Evolutionary conservation across 2,888 invertebrate genomes (phyloP).

Genomic region (Oithona nana): DNA sequence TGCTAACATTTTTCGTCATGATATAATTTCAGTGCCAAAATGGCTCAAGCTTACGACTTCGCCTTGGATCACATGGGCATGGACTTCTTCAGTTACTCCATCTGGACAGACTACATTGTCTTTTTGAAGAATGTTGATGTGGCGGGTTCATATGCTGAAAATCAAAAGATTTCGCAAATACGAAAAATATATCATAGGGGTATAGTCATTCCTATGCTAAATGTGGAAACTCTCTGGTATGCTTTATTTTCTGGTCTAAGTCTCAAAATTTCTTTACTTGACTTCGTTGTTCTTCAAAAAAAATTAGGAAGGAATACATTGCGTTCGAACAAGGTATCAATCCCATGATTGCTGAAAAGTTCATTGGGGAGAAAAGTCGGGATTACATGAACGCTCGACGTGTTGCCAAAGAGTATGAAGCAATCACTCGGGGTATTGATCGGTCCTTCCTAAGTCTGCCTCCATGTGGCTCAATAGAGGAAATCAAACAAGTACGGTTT

Average conservation of each 20-base stretch:
- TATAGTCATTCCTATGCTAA: constrained; percentile 86
- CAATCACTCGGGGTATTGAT: constrained; percentile 80
- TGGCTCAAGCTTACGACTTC: constrained; percentile 99
- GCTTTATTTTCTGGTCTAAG: not conserved
- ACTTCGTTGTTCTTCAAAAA: too few species aligned
- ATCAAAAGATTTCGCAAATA: constrained; percentile 95
- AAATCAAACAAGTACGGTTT: constrained; percentile 7
- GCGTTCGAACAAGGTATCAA: constrained; percentile 84
- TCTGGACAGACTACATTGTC: constrained; percentile 94
- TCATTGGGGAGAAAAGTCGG: constrained; percentile 85
- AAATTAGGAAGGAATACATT: constrained; percentile 84
- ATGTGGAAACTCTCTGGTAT: constrained; percentile 76
- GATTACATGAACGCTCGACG: constrained; percentile 95
- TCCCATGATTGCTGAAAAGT: constrained; percentile 77
- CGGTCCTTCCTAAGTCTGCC: constrained; percentile 88
- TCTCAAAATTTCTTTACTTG: constrained; percentile 26
- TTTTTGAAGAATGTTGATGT: constrained; percentile 93
- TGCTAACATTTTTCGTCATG: too few species aligned
- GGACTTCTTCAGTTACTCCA: constrained; percentile 87
- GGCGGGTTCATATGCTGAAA: constrained; percentile 95
- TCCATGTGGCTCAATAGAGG: constrained; percentile 43
- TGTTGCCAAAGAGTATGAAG: constrained; percentile 89
- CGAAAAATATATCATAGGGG: constrained; percentile 91
- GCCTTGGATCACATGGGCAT: constrained; percentile 96
- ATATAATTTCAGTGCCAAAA: constrained; percentile 69